These are phyloP conservation scores for Eilema griseolum DNA, from an alignment of 2,888 invertebrate species.

Conservation along the genomic window DNA sequence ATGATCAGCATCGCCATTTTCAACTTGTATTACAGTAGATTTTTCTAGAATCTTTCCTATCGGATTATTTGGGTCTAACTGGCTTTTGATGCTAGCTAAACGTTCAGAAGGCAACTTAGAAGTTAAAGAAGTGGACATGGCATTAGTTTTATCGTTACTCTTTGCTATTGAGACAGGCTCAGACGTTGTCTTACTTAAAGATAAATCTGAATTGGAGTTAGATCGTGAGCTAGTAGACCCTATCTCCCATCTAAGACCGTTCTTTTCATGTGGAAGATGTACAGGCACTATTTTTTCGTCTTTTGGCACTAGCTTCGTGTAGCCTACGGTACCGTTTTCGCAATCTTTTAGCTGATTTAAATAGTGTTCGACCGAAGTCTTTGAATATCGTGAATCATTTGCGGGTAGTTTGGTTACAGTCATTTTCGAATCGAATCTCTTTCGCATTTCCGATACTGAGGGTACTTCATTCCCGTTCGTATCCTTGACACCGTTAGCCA, in stretches of 20 bases:
- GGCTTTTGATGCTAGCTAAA: constrained; percentile 81
- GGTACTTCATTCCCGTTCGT: constrained; percentile 87
- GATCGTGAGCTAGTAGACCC: constrained; percentile 73
- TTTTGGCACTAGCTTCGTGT: constrained; percentile 72
- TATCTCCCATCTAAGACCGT: constrained; percentile 74
- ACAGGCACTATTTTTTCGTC: constrained; percentile 82
- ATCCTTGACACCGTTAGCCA: constrained; percentile 83
- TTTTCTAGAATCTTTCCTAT: constrained; percentile 85
- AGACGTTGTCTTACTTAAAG: constrained; percentile 81
- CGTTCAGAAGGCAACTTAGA: constrained; percentile 77
- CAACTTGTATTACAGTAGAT: constrained; percentile 82
- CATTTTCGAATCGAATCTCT: constrained; percentile 86
- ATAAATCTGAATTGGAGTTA: constrained; percentile 78
- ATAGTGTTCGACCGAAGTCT: constrained; percentile 74
- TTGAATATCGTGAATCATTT: constrained; percentile 73
- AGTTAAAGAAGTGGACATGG: constrained; percentile 75
- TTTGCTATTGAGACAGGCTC: constrained; percentile 78
- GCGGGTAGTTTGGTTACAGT: constrained; percentile 81
- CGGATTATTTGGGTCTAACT: constrained; percentile 83
- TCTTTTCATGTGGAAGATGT: constrained; percentile 81
- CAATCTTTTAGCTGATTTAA: constrained; percentile 78
- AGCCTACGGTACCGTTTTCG: constrained; percentile 75
- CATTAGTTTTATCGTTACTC: constrained; percentile 64
- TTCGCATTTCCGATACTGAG: constrained; percentile 87
- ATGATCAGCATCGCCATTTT: constrained; percentile 71